These are phyloP conservation scores for Morpho achilles DNA, from an alignment of 2,888 invertebrate species.

Conservation along the genomic window DNA sequence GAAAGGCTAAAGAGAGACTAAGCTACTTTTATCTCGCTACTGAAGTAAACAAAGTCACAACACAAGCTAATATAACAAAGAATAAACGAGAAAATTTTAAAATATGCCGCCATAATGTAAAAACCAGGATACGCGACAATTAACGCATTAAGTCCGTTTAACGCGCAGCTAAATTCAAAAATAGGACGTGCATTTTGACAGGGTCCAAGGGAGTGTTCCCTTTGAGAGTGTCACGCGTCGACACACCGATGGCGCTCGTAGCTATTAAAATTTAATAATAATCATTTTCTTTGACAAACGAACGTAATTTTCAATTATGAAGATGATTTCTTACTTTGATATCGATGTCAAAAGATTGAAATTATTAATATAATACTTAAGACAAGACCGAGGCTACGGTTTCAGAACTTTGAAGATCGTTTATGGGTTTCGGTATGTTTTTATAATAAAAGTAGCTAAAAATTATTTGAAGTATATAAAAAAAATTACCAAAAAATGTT, in stretches of 20 bases:
- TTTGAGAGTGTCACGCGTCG: constrained; percentile 45
- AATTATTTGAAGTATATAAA: no score
- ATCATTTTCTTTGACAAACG: constrained; percentile 49
- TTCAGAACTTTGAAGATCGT: no score
- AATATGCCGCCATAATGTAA: no score
- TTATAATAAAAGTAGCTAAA: constrained; percentile 18
- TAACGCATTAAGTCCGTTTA: constrained; percentile 30
- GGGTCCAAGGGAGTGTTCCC: constrained; percentile 53
- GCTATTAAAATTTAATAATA: constrained; percentile 57
- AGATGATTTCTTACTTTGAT: constrained; percentile 9
- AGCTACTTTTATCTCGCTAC: no score
- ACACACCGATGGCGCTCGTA: constrained; percentile 39
- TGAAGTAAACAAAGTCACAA: no score
- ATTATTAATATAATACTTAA: no score
- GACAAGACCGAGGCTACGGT: no score
- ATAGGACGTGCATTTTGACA: constrained; percentile 33
- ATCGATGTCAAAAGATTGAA: no score
- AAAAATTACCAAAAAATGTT: no score
- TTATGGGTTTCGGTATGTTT: constrained; percentile 20
- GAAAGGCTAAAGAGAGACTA: no score
- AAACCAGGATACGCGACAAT: constrained; percentile 22
- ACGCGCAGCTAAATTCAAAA: constrained; percentile 30
- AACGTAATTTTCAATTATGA: constrained; percentile 32
- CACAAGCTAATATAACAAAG: no score
- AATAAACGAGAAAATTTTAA: no score